phyloP scores from a whole-genome alignment of 2,113 vertebrate species.

The Uropsilus gracilis region DNA sequence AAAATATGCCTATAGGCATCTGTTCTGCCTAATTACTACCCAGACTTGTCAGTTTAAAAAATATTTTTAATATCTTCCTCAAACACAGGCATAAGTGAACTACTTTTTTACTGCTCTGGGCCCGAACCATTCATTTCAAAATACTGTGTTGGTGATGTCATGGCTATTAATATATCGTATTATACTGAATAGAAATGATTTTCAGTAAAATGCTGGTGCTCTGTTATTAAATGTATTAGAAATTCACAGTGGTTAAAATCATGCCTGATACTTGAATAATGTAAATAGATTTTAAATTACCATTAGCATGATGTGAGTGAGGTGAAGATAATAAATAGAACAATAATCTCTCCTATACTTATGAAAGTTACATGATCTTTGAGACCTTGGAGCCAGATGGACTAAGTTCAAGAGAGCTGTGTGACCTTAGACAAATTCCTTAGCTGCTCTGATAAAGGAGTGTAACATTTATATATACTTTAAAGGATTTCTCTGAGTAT shows the following conservation, averaged over 20 bases:
- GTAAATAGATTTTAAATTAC: not conserved
- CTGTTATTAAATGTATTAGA: not conserved
- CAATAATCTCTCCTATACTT: accelerated
- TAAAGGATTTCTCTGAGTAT: not conserved
- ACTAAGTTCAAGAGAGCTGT: not conserved
- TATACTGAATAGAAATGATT: not conserved
- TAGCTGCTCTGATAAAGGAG: not conserved
- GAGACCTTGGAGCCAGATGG: not conserved
- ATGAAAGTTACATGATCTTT: not conserved
- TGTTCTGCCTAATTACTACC: not conserved
- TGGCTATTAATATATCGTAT: not conserved
- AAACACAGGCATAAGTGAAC: not conserved
- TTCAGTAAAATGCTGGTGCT: not conserved
- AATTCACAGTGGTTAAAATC: not conserved
- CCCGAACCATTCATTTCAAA: not conserved
- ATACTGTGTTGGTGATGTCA: not conserved
- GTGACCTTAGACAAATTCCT: not conserved
- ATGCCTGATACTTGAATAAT: not conserved
- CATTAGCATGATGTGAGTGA: not conserved
- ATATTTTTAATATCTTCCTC: not conserved
- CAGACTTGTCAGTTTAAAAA: not conserved
- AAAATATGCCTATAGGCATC: not conserved
- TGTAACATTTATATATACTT: not conserved
- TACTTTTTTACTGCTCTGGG: not conserved
- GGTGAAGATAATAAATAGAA: not conserved